Percentiles rank a stretch among this genome's conserved stretches.
These are phyloP conservation scores for Erethizon dorsatum DNA, from an alignment of 2,797 vertebrate species.

Conservation along the genomic window DNA sequence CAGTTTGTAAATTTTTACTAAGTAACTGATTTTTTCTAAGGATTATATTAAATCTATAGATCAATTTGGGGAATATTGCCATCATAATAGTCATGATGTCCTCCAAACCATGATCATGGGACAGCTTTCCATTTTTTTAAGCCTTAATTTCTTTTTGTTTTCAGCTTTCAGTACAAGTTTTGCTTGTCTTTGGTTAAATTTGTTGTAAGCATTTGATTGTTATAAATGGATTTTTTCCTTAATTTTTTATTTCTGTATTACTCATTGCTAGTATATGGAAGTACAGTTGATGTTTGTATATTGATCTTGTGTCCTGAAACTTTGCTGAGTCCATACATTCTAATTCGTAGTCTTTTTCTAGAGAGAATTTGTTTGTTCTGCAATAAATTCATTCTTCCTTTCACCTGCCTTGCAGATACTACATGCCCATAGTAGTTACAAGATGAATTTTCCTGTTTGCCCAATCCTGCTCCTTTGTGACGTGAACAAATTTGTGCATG, in stretches of 20 bases:
- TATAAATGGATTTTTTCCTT: background rate
- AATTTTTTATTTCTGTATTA: constrained; percentile 58
- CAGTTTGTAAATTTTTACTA: constrained; percentile 18
- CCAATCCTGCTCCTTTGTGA: constrained; percentile 34
- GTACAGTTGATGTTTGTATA: constrained; percentile 19
- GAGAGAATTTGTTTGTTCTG: constrained; percentile 29
- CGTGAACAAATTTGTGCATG: background rate
- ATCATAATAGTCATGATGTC: background rate
- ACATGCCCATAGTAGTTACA: background rate
- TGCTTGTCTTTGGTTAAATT: constrained; percentile 52
- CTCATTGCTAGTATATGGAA: background rate
- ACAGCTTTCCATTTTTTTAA: constrained; percentile 15
- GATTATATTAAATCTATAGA: background rate
- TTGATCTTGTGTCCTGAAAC: constrained; percentile 30
- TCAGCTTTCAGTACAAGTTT: constrained; percentile 51
- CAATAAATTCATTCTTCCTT: background rate
- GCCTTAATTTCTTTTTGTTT: constrained; percentile 37
- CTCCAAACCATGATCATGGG: background rate
- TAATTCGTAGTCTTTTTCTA: constrained; percentile 30
- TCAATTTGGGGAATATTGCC: background rate
- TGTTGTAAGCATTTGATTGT: constrained; percentile 46
- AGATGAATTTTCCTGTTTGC: constrained; percentile 42
- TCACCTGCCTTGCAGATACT: background rate
- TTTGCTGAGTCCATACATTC: constrained; percentile 39
- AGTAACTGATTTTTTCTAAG: constrained; percentile 27